Base-by-base conservation (phyloP, 2,113 vertebrate genomes). In the Rallus limicola region DNA sequence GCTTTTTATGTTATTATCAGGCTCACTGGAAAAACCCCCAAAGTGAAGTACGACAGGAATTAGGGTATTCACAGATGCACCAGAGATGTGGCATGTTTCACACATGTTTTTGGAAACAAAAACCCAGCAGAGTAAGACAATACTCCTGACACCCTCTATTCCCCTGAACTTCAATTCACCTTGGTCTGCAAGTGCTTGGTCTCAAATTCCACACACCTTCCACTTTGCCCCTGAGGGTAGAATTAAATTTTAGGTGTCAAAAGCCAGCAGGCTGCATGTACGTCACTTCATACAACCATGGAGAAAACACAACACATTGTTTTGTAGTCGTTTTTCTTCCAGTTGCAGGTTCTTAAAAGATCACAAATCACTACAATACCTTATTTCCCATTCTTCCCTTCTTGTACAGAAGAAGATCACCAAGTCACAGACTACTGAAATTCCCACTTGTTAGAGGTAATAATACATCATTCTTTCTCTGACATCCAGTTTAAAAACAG, bases 401-500 rank as follows among this genome's bases (percentile, higher is more conserved):
- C 6, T 25, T 33, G 24, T 20, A 80, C 15, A 79, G 33, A n/a
- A 80, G 17, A 72, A 12, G 20, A 4, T 0, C 6, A 9, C 0
- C 1, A 75, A 36, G 40, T 15, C 58, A 9, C 28, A 40, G 23
- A 25, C 9, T n/a, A 31, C 28, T 10, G 29, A 40, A 71, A 91
- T 40, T 53, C 42, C 21, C 58, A 9, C 20, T 46, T 26, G 29
- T 5, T 59, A 23, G 31, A 74, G 16, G 19, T 11, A 48, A 48
- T 16, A 63, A 46, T 5, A 60, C 14, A 38, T 34, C 4, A 38
- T n/a, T 91, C 20, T 5, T 46, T 48, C 42, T 19, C 46, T 55
- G 13, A 33, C 12, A 55, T 6, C 10, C 2, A 12, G 60, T 60
- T 52, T 68, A 3, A 44, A 77, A 62, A 9, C 0, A 4, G 16